These are phyloP conservation scores for Capreolus pygargus DNA, from an alignment of 2,113 vertebrate genomes.

Conservation along the genomic window DNA sequence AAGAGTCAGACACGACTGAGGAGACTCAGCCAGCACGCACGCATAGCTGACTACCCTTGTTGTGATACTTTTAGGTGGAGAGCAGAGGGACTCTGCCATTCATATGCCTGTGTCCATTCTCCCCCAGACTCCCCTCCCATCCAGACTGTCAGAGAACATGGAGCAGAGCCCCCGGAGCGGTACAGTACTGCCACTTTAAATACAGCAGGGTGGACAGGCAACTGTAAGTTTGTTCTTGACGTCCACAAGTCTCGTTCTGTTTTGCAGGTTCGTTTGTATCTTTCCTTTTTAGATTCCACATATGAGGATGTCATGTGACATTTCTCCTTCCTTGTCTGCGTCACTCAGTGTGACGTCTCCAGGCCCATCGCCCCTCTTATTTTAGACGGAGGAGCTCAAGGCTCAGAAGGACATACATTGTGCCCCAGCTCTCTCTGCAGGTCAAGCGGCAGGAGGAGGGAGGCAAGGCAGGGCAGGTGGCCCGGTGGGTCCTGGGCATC, in stretches of 20 bases:
- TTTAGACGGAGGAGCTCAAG: background rate
- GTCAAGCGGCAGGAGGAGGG: background rate
- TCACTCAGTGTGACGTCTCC: background rate
- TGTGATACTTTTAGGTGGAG: background rate
- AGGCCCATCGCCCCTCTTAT: background rate
- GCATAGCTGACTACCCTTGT: background rate
- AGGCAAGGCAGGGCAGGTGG: background rate
- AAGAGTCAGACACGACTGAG: background rate
- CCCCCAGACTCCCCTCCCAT: background rate
- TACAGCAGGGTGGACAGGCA: background rate
- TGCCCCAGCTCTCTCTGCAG: background rate
- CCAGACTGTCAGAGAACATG: background rate
- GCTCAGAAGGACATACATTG: fast-evolving
- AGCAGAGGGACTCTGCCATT: background rate
- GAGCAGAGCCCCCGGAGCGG: background rate
- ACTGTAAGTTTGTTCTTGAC: background rate
- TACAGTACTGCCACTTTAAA: background rate
- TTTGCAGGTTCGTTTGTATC: background rate
- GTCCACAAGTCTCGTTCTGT: background rate
- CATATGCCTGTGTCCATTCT: fast-evolving
- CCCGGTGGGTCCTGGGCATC: fast-evolving
- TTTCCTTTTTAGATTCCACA: background rate
- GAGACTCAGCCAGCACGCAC: background rate
- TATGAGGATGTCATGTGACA: background rate
- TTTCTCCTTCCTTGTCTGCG: background rate